phyloP scores from a whole-genome alignment of 2,797 vertebrate genomes.

The Sciurus vulgaris region DNA sequence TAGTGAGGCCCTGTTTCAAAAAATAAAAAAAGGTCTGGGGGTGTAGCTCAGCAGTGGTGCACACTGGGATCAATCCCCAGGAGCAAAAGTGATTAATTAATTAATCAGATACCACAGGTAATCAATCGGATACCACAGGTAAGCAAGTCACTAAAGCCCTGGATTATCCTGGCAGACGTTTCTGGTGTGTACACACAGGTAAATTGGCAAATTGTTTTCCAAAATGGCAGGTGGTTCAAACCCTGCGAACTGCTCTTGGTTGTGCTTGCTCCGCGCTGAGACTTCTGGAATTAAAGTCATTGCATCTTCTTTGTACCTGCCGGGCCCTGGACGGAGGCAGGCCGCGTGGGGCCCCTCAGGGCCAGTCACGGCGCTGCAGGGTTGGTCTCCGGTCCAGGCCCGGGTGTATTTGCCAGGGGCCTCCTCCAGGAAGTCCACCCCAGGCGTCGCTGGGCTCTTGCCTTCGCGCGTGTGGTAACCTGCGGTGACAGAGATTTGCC shows the following conservation, averaged over 20 bases:
- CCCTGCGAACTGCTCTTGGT: not conserved
- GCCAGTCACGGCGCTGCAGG: accelerated
- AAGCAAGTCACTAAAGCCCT: not conserved
- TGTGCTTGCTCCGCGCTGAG: not conserved
- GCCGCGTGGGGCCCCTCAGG: accelerated
- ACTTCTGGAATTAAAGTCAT: not conserved
- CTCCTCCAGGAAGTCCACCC: not conserved
- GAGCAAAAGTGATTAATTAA: too few relatives aligned
- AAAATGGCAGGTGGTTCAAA: accelerated
- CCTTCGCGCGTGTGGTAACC: not conserved
- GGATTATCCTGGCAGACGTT: too few relatives aligned
- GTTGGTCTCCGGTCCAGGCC: accelerated
- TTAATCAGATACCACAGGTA: too few relatives aligned
- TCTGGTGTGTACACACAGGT: accelerated
- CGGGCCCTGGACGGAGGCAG: accelerated
- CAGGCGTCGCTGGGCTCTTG: accelerated
- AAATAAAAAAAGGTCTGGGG: not conserved
- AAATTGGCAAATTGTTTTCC: accelerated
- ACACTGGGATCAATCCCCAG: not conserved
- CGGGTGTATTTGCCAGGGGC: too few relatives aligned
- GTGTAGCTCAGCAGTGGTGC: not conserved
- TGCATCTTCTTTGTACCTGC: accelerated
- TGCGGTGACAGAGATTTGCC: accelerated
- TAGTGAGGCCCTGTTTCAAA: not conserved
- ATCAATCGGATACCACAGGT: too few relatives aligned